A percentile compares a stretch with the other conserved stretches of the same genome.
These are phyloP conservation scores for Saimiri boliviensis DNA, from an alignment of 2,113 vertebrate species.

Conservation along the genomic window DNA sequence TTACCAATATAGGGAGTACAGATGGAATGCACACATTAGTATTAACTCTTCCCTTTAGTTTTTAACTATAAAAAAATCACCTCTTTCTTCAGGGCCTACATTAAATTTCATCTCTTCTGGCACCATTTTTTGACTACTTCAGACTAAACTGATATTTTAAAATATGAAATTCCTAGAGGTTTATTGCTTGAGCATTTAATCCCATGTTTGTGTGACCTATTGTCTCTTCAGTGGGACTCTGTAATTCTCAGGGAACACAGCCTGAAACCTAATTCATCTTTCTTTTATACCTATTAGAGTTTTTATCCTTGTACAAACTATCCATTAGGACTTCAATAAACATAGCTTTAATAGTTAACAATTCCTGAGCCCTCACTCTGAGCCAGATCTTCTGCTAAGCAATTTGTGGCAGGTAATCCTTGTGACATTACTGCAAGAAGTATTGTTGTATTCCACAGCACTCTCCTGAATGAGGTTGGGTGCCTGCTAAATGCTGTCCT, in stretches of 20 bases:
- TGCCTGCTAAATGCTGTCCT: neutral
- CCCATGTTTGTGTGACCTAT: neutral
- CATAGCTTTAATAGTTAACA: constrained; percentile 12
- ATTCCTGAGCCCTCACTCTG: neutral
- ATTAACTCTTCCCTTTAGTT: neutral
- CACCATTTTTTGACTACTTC: neutral
- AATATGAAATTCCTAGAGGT: neutral
- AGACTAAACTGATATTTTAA: neutral
- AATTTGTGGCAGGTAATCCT: neutral
- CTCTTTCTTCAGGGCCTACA: neutral
- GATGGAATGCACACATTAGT: neutral
- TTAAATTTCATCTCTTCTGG: neutral
- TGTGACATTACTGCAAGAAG: neutral
- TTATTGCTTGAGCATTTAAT: neutral
- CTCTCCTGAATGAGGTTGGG: neutral
- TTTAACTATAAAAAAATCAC: neutral
- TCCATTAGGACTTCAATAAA: neutral
- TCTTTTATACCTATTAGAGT: neutral
- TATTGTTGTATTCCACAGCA: neutral
- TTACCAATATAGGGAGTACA: neutral
- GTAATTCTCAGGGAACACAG: neutral
- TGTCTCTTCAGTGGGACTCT: neutral
- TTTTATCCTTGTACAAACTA: neutral
- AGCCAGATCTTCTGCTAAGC: constrained; percentile 12
- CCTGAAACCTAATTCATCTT: neutral